A percentile compares a stretch with the other conserved stretches of the same genome.
These are phyloP conservation scores for Drosophila jambulina DNA, from an alignment of 1,140 invertebrate species.

Conservation along the genomic window DNA sequence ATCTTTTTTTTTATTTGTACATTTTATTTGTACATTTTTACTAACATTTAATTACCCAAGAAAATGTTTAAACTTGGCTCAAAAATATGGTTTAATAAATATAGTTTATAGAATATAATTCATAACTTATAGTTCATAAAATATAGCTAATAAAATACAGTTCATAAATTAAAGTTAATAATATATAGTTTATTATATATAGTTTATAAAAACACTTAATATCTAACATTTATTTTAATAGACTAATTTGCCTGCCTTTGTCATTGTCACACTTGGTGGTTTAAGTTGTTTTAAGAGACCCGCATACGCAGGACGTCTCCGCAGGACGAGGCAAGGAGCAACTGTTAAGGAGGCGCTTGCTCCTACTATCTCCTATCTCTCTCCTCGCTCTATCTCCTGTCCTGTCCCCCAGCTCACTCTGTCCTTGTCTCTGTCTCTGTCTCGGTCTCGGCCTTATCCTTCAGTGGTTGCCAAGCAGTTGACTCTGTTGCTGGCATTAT, in stretches of 20 bases:
- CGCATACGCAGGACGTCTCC: not conserved
- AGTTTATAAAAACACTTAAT: not conserved
- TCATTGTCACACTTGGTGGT: not conserved
- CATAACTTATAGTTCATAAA: too few relatives aligned
- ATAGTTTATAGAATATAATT: too few relatives aligned
- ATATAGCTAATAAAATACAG: too few relatives aligned
- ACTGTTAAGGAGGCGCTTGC: constrained; percentile 5
- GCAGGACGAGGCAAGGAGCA: constrained; percentile 11
- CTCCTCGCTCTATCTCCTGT: not conserved
- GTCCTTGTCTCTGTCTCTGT: not conserved
- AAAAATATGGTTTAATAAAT: too few relatives aligned
- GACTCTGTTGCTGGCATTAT: constrained; percentile 66
- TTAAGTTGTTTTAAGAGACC: not conserved
- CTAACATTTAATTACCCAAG: too few relatives aligned
- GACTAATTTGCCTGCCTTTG: not conserved
- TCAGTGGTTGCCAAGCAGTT: constrained; percentile 38
- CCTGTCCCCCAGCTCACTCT: not conserved
- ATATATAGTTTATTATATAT: too few relatives aligned
- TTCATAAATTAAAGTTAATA: too few relatives aligned
- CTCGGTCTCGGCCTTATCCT: constrained; percentile 11
- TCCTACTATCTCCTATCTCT: not conserved
- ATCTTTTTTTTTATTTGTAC: too few relatives aligned
- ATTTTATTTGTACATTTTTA: too few relatives aligned
- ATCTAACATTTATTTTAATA: not conserved
- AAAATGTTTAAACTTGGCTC: too few relatives aligned